Percentiles rank a stretch among this genome's conserved stretches.
These are phyloP conservation scores for Thomomys bottae DNA, from an alignment of 2,113 vertebrate genomes.

Conservation along the genomic window DNA sequence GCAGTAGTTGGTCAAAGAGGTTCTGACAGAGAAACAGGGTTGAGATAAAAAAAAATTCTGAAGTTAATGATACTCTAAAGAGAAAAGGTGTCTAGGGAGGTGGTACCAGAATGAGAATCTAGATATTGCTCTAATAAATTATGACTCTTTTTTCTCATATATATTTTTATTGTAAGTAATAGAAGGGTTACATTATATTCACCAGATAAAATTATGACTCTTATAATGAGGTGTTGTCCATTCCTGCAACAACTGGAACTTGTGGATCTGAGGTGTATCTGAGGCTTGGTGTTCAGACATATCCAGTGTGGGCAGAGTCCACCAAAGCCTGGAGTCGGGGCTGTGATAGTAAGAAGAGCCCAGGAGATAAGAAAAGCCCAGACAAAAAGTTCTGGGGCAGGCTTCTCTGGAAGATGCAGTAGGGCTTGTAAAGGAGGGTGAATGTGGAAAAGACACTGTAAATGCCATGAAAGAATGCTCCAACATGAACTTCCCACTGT, in stretches of 20 bases:
- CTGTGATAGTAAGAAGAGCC: background rate
- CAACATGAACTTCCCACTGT: background rate
- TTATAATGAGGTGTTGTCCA: background rate
- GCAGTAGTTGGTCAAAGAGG: background rate
- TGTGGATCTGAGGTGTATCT: background rate
- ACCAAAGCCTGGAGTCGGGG: background rate
- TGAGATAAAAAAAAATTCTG: background rate
- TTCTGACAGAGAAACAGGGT: background rate
- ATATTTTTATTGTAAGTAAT: too few relatives aligned
- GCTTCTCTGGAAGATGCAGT: background rate
- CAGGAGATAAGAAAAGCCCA: background rate
- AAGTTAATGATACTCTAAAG: background rate
- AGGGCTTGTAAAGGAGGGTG: background rate
- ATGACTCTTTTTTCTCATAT: too few relatives aligned
- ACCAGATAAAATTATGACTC: background rate
- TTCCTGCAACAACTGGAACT: background rate
- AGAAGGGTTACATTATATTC: too few relatives aligned
- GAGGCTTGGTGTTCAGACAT: background rate
- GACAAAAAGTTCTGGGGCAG: background rate
- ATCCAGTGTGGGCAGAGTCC: background rate
- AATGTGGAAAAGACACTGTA: constrained; percentile 32
- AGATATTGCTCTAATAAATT: background rate
- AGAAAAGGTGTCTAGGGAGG: background rate
- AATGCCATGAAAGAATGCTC: background rate
- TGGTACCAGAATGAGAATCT: background rate